Conservation (phyloP, 2,888 invertebrate species). For the Notodonta ziczac region DNA sequence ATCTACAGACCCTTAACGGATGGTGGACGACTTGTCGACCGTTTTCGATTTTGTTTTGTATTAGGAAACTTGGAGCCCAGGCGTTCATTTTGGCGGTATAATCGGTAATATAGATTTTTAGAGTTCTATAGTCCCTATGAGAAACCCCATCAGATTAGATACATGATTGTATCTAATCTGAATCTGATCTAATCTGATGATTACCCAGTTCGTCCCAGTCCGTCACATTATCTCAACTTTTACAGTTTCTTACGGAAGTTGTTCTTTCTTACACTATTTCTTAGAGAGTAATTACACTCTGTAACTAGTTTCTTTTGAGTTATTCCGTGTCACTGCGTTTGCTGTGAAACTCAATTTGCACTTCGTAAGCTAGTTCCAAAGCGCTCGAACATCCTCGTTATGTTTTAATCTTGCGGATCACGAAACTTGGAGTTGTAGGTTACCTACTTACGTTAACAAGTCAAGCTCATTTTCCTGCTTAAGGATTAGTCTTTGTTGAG, state of each 20-base stretch:
- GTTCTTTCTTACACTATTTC: constrained; percentile 5
- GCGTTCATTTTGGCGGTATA: too few species aligned
- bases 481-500: neutral
- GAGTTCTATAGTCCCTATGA: too few species aligned
- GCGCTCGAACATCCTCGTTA: constrained; percentile 8
- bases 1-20: too few species aligned
- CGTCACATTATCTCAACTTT: too few species aligned
- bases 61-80: too few species aligned
- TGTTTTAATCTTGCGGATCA: constrained; percentile 1
- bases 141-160: too few species aligned
- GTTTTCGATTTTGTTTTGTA: too few species aligned
- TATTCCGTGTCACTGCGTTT: constrained; percentile 8
- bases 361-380: constrained; percentile 19
- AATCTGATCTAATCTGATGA: too few species aligned
- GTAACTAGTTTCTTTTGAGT: constrained; percentile 26
- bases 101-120: too few species aligned
- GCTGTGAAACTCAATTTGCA: constrained; percentile 27
- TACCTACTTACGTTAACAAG: neutral
- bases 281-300: constrained; percentile 27
- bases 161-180: too few species aligned
- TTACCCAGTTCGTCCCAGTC: too few species aligned
- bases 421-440: constrained; percentile 3
- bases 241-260: neutral
- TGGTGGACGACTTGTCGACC: too few species aligned
- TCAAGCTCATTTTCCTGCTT: neutral